These are phyloP conservation scores for Oreonectes daqikongensis DNA, from an alignment of 2,797 vertebrate genomes.

Conservation along the genomic window DNA sequence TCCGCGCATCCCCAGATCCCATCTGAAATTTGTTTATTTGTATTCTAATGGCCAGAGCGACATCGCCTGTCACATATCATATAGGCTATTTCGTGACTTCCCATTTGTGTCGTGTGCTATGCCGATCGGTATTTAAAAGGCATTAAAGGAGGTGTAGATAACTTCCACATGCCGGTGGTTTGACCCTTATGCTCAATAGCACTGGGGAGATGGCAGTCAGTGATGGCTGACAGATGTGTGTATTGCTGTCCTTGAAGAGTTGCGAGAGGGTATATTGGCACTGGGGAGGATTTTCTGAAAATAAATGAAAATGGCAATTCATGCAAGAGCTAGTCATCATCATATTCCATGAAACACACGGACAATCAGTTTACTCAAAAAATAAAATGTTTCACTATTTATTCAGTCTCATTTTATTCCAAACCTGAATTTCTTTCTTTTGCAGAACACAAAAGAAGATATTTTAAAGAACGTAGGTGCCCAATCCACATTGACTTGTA, in stretches of 20 bases:
- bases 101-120: conserved; percentile 4
- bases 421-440: too few relatives aligned
- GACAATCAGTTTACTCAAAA: too few relatives aligned
- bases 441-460: too few relatives aligned
- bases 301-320: not conserved
- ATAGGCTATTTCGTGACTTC: not conserved
- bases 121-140: conserved; percentile 21
- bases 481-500: too few relatives aligned
- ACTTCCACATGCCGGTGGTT: not conserved
- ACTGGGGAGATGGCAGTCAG: not conserved
- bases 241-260: conserved; percentile 8
- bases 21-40: conserved; percentile 44
- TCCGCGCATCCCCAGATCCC: not conserved
- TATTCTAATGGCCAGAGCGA: conserved; percentile 28
- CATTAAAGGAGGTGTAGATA: conserved; percentile 26
- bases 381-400: too few relatives aligned
- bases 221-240: conserved; percentile 28
- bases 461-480: too few relatives aligned
- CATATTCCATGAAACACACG: too few relatives aligned
- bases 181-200: not conserved
- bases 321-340: too few relatives aligned
- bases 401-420: too few relatives aligned
- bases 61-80: conserved; percentile 32
- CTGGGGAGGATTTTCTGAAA: not conserved
- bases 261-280: conserved; percentile 5